These are phyloP conservation scores for Sarcophaga variegata DNA, from an alignment of 2,888 invertebrate species.

Conservation along the genomic window DNA sequence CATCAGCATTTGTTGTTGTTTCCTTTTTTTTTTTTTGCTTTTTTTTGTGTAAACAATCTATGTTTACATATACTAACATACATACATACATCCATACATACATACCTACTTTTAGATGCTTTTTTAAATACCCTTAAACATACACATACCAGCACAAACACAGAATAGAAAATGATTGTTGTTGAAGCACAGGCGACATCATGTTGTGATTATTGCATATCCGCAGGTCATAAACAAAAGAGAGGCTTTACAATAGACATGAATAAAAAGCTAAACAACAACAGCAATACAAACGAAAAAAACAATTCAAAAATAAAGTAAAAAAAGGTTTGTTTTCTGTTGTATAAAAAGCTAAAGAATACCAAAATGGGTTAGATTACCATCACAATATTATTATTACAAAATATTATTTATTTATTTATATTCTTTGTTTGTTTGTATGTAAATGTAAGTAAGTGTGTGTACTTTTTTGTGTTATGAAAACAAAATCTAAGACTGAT, in stretches of 20 bases:
- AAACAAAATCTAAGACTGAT: constrained; percentile 39
- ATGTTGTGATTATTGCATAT: constrained; percentile 66
- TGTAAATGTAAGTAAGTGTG: background rate
- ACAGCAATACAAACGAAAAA: constrained; percentile 2
- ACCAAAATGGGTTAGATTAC: constrained; percentile 68
- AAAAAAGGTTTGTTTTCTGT: background rate
- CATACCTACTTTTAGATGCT: background rate
- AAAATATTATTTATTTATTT: constrained; percentile 45
- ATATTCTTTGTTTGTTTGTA: background rate
- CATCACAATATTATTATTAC: constrained; percentile 57
- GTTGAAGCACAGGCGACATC: constrained; percentile 58
- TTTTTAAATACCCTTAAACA: background rate
- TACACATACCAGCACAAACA: background rate
- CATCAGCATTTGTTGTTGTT: constrained; percentile 62
- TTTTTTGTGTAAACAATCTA: constrained; percentile 54
- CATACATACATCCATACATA: background rate
- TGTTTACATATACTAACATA: constrained; percentile 15
- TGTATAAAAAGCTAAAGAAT: constrained; percentile 34
- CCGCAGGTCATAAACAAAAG: constrained; percentile 69
- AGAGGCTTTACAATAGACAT: constrained; percentile 47
- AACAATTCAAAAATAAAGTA: constrained; percentile 1
- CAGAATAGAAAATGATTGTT: constrained; percentile 32
- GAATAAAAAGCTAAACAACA: background rate
- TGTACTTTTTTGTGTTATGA: constrained; percentile 3
- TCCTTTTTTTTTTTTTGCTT: constrained; percentile 11